Evolutionary conservation across 2,888 invertebrate species (phyloP).

Genomic region (Trachelus iudaicus): DNA sequence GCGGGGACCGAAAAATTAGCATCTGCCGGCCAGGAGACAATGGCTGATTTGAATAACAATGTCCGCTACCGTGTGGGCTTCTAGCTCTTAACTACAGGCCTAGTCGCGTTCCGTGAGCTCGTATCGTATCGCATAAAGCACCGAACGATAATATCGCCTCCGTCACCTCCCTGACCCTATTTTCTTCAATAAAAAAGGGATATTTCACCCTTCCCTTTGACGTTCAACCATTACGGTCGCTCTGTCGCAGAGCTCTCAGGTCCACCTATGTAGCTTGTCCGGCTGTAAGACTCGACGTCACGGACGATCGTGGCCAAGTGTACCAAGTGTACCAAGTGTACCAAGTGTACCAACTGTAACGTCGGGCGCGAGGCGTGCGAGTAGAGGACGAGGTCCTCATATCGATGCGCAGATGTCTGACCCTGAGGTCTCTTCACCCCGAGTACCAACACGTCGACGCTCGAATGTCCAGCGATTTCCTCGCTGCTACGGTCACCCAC

Average conservation of each 20-base stretch:
- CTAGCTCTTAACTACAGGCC: conserved; percentile 54
- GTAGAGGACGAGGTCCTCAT: conserved; percentile 50
- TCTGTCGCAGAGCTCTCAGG: not conserved
- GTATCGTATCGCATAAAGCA: not conserved
- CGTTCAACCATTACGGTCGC: not conserved
- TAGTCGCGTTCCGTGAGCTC: conserved; percentile 32
- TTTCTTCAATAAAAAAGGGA: not conserved
- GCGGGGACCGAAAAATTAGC: conserved; percentile 59
- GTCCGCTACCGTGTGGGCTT: conserved; percentile 65
- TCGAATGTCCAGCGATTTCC: conserved; percentile 25
- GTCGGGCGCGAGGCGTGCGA: conserved; percentile 1
- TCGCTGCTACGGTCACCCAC: conserved; percentile 24
- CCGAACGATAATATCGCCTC: not conserved
- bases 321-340: not conserved
- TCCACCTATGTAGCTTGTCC: not conserved
- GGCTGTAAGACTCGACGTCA: not conserved
- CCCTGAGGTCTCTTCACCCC: conserved; percentile 58
- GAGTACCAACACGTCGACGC: conserved; percentile 22
- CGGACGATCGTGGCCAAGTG: not conserved
- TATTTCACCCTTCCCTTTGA: not conserved
- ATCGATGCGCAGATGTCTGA: conserved; percentile 58
- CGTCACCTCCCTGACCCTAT: not conserved
- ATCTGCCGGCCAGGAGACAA: conserved; percentile 58
- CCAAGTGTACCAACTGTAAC: not conserved
- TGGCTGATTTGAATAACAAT: conserved; percentile 65